Evolutionary conservation across 35 echinoderm and acorn worm species (phyloP).

Genomic region (Ptychodera flava): DNA sequence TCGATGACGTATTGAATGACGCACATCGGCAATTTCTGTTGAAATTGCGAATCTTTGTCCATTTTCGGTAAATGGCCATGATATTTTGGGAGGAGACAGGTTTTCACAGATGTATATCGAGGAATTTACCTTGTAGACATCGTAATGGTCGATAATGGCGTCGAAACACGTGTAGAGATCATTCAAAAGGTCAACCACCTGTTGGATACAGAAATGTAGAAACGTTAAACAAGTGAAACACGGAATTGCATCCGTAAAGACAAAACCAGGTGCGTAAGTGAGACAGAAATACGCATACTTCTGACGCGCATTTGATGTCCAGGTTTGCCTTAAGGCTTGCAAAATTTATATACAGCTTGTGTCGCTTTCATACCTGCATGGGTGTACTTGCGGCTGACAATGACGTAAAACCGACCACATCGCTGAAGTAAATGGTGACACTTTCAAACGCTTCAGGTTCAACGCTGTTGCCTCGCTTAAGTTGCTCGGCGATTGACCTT

Average conservation of each 20-base stretch:
- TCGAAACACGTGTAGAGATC: constrained; percentile 97
- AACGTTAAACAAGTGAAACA: background rate
- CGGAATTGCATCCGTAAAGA: no score
- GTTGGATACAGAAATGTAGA: constrained; percentile 7
- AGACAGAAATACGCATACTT: no score
- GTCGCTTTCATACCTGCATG: constrained; percentile 79
- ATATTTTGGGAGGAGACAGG: no score
- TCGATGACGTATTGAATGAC: no score
- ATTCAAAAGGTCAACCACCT: constrained; percentile 98
- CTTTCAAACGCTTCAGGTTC: constrained; percentile 85
- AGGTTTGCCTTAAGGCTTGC: no score
- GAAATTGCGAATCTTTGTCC: no score
- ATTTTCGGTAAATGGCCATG: no score
- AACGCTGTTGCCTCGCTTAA: constrained; percentile 87
- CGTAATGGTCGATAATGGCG: constrained; percentile 88
- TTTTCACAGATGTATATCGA: no score
- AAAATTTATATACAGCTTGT: no score
- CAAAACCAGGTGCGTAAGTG: no score
- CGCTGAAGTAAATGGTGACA: constrained; percentile 96
- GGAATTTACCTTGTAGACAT: constrained; percentile 98
- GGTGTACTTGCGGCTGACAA: constrained; percentile 76
- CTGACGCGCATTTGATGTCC: no score
- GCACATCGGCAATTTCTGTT: no score
- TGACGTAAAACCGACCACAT: constrained; percentile 93
- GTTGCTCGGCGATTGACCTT: constrained; percentile 82